phyloP scores from a whole-genome alignment of 1,140 invertebrate species.

The Euura lappo region DNA sequence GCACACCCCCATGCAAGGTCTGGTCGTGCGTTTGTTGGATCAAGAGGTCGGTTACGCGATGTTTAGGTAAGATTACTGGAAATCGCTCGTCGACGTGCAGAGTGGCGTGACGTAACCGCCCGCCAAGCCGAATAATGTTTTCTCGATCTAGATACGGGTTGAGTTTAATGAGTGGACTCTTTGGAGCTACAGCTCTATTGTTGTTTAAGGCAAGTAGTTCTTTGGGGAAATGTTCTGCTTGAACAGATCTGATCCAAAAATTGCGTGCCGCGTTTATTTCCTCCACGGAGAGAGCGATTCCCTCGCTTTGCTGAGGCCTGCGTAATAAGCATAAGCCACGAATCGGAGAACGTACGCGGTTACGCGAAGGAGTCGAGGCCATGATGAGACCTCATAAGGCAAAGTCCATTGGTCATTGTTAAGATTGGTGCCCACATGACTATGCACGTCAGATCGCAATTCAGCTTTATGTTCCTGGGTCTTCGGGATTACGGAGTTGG shows the following conservation, averaged over 20 bases:
- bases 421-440: too few species aligned
- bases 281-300: background rate
- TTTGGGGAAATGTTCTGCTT: background rate
- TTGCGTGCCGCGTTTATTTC: background rate
- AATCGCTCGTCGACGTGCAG: slow-evolving; percentile 13
- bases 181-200: too few species aligned
- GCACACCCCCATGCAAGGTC: slow-evolving; percentile 43
- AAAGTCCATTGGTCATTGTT: too few species aligned
- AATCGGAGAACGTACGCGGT: too few species aligned
- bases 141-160: slow-evolving; percentile 22
- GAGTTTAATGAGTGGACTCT: background rate
- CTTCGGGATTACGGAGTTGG: background rate
- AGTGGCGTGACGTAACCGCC: slow-evolving; percentile 13
- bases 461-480: too few species aligned
- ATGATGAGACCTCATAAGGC: background rate
- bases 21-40: slow-evolving; percentile 38
- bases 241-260: background rate
- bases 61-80: slow-evolving; percentile 24
- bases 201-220: background rate
- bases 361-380: background rate
- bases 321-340: too few species aligned
- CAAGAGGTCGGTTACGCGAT: slow-evolving; percentile 28
- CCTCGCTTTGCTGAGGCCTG: too few species aligned
- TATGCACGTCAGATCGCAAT: too few species aligned
- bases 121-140: slow-evolving; percentile 27